These are phyloP conservation scores for Hyperopisus bebe DNA, from an alignment of 2,113 vertebrate genomes.

Conservation along the genomic window DNA sequence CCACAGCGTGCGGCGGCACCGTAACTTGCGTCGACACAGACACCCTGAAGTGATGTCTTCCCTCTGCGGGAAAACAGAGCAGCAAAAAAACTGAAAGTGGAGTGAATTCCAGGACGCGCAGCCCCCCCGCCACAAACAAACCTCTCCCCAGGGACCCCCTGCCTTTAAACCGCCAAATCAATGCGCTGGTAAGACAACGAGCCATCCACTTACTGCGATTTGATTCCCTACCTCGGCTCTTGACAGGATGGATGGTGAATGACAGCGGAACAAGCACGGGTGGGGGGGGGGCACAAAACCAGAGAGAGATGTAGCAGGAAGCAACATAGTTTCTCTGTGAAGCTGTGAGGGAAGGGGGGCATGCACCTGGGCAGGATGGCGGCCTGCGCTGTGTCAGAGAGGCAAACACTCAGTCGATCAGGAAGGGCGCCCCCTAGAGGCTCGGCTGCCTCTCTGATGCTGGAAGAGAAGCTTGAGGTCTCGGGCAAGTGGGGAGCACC, in stretches of 20 bases:
- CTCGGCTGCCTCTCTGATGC: background rate
- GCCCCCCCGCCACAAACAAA: constrained; percentile 7
- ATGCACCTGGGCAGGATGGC: background rate
- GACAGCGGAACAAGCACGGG: background rate
- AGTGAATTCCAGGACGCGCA: background rate
- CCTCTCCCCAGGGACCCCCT: background rate
- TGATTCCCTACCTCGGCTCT: background rate
- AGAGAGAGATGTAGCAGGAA: background rate
- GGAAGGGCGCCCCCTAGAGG: background rate
- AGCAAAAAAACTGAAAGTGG: background rate
- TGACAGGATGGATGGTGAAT: constrained; percentile 2
- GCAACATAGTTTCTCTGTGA: background rate
- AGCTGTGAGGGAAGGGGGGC: background rate
- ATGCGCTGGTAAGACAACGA: constrained; percentile 7
- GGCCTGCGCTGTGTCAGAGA: background rate
- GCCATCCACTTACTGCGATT: background rate
- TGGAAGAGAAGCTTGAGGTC: background rate
- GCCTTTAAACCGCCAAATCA: constrained; percentile 24
- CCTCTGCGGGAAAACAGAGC: constrained; percentile 1
- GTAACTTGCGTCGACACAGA: background rate
- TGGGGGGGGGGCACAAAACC: background rate
- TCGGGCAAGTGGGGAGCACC: background rate
- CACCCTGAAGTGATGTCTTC: background rate
- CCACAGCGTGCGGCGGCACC: background rate
- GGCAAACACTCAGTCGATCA: background rate